phyloP scores from a whole-genome alignment of 2,797 vertebrate genomes.

The Gymnocypris eckloni region DNA sequence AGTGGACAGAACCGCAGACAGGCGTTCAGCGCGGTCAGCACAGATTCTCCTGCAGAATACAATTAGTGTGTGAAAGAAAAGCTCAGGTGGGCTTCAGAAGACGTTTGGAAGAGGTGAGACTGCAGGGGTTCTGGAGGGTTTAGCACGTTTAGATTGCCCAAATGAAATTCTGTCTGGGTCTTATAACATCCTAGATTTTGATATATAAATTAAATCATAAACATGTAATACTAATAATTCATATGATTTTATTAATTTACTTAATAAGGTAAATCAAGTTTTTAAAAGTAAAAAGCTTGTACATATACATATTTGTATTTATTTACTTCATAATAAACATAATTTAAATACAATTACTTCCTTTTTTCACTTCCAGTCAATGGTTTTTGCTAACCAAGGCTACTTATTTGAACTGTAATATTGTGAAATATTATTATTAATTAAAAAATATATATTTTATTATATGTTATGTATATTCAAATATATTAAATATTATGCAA shows the following conservation, averaged over 20 bases:
- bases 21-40: background rate
- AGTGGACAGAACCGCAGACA: conserved; percentile 14
- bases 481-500: too few species aligned
- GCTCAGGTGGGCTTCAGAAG: conserved; percentile 3
- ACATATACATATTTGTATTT: background rate
- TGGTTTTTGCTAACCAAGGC: background rate
- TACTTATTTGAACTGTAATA: background rate
- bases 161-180: background rate
- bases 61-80: background rate
- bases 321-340: background rate
- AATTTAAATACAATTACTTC: background rate
- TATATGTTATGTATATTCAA: background rate
- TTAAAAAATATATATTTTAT: background rate
- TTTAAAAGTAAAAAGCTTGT: background rate
- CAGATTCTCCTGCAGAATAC: background rate
- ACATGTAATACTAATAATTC: background rate
- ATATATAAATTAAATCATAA: background rate
- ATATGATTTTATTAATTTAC: background rate
- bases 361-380: background rate
- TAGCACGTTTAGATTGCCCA: background rate
- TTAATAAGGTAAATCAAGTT: background rate
- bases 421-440: background rate
- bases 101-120: background rate
- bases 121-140: background rate
- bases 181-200: background rate